Percentiles rank a stretch among this genome's conserved stretches.
Conservation (phyloP, 1,140 invertebrate species). For the Bombus confusus region DNA sequence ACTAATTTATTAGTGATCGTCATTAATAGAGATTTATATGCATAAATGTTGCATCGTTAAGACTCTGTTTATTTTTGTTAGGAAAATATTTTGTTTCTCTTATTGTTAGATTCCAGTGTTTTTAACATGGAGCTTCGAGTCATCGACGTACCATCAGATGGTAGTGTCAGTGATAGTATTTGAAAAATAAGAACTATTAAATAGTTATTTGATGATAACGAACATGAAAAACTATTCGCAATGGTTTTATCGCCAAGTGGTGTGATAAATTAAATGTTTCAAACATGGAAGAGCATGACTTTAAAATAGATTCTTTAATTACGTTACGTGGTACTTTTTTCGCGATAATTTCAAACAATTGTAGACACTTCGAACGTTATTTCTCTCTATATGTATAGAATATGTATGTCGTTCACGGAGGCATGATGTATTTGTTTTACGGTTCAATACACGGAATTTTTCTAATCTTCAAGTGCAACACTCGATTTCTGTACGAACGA, state of each 20-base stretch:
- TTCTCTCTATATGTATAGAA: neutral
- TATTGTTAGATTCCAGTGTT: neutral
- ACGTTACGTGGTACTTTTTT: neutral
- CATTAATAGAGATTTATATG: neutral
- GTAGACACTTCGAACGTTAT: neutral
- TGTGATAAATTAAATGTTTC: neutral
- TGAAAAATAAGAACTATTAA: neutral
- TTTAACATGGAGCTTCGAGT: too few species aligned
- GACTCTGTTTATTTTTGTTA: neutral
- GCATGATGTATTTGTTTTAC: neutral
- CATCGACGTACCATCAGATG: neutral
- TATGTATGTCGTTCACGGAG: neutral
- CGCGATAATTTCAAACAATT: neutral
- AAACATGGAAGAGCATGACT: neutral
- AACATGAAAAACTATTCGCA: neutral
- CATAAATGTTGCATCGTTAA: neutral
- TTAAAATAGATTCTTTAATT: neutral
- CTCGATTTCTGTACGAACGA: constrained; percentile 47
- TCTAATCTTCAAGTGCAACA: neutral
- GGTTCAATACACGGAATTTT: neutral
- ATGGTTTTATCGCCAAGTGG: too few species aligned
- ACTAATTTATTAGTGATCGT: neutral
- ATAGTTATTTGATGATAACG: neutral
- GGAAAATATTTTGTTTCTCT: neutral
- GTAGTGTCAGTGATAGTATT: neutral